Evolutionary conservation across 2,888 invertebrate genomes (phyloP), one percentile per base, ranked within the genome.

Genomic region (Andrena trimmerana): DNA sequence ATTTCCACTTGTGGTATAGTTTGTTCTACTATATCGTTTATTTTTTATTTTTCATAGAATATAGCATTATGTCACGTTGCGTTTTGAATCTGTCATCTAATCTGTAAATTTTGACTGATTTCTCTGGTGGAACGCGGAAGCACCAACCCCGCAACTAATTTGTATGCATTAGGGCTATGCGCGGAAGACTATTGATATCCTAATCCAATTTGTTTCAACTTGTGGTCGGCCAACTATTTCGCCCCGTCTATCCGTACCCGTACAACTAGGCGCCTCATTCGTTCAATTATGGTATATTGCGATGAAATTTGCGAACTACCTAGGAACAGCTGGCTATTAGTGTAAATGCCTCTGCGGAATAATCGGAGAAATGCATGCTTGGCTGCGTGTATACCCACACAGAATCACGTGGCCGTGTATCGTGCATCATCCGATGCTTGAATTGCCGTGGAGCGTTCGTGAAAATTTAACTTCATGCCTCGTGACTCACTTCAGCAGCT

Each of bases 281-380:
- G 72, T 80, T 52, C 72, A 66, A 80, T 80, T 72, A 67, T 48
- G 60, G 66, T 80, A 67, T 80, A 66, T 76, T 66, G 66, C 31
- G 76, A 75, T 63, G 70, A 71, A 81, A 78, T 78, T 78, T 75
- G 48, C 84, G 65, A 84, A 71, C 81, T 75, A 79, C 75, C 76
- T 70, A 57, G 73, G 50, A 82, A 83, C 42, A 42, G 42, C 42
- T 75, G 59, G 74, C 78, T 78, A 86, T 81, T 86, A 86, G 75
- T 78, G 81, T 73, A 77, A 83, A 80, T 81, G 83, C 69, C 74
- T 69, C 59, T 24, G n/a, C 62, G 50, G 82, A 82, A 66, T 76
- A 82, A 82, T 67, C 50, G 67, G 48, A 48, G 82, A 73, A 54
- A 84, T 67, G 70, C 50, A 74, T 50, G 67, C 48, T 36, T 33